phyloP scores from a whole-genome alignment of 2,888 invertebrate species.

The Ichneumon xanthorius region DNA sequence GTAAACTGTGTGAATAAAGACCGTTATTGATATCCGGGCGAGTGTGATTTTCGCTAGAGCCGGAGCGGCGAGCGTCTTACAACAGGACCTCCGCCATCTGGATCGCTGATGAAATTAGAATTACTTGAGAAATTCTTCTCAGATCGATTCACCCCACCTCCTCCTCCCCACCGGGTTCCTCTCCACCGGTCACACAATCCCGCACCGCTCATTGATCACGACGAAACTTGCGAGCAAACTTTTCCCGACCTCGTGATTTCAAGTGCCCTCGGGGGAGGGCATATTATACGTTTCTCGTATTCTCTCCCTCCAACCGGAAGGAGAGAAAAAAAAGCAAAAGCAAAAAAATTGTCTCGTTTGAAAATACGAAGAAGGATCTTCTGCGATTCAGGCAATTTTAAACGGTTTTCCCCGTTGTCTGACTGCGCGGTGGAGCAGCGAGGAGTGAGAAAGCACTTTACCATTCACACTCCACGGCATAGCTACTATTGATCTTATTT shows the following conservation, averaged over 20 bases:
- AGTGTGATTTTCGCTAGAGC: constrained; percentile 41
- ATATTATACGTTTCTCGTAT: constrained; percentile 46
- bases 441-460: constrained; percentile 10
- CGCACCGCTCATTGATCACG: constrained; percentile 64
- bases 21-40: constrained; percentile 78
- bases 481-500: constrained; percentile 48
- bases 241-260: constrained; percentile 59
- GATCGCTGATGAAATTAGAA: constrained; percentile 67
- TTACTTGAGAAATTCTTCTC: constrained; percentile 64
- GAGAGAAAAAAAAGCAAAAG: neutral
- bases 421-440: neutral
- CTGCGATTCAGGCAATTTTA: constrained; percentile 11
- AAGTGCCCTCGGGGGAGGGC: constrained; percentile 38
- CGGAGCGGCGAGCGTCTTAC: constrained; percentile 14
- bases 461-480: constrained; percentile 20
- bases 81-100: constrained; percentile 32
- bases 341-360: constrained; percentile 30
- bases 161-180: neutral
- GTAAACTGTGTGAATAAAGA: constrained; percentile 80
- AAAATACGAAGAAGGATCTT: constrained; percentile 17
- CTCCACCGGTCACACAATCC: constrained; percentile 41
- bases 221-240: constrained; percentile 59
- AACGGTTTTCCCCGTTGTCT: neutral
- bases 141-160: neutral
- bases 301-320: constrained; percentile 1